Base-by-base conservation (phyloP, 2,888 invertebrate species). In the Lottia scabra region DNA sequence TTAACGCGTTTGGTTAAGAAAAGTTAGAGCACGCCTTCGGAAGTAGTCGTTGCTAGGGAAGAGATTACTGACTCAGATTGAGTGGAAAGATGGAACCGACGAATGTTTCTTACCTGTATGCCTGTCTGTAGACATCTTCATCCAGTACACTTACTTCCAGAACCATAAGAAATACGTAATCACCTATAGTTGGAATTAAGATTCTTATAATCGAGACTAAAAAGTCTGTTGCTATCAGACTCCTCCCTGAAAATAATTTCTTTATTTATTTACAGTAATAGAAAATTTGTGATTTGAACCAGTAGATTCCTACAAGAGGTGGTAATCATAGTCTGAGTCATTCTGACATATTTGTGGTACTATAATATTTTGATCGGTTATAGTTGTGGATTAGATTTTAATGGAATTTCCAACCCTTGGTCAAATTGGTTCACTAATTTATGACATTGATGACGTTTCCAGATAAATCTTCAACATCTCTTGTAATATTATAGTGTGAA, bases 201-300 rank as follows among this genome's bases (percentile, higher is more conserved):
- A 38, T 38, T 38, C 5, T 8, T 30, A 2, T 38, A 38, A 38
- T 38, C 38, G 5, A 38, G 38, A 8, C 38, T 38, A 38, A 1
- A 1, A 38, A 38, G 38, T 38, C 38, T 38, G 8, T 38, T 38
- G 38, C 19, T 23, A 19, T 19, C 56, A 19, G 23, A 23, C 56
- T 56, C 56, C 56, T 56, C 56, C 56, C 56, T 13, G 13, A 23
- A 23, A 38, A 38, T 38, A 8, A 38, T 38, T 38, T 38, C 38
- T 19, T 56, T 56, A 56, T 56, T 56, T 56, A 56, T 56, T 56
- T 56, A 56, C 56, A 56, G 23, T 56, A 56, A 56, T 56, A 56
- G 56, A 56, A 56, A 56, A 19, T 56, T 23, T 19, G 19, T 19
- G 13, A 56, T 23, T 19, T 56, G 19, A 23, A 56, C 56, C 23